Evolutionary conservation across 2,888 invertebrate genomes (phyloP), one percentile per base, ranked within the genome.

Genomic region (Papilio protenor): DNA sequence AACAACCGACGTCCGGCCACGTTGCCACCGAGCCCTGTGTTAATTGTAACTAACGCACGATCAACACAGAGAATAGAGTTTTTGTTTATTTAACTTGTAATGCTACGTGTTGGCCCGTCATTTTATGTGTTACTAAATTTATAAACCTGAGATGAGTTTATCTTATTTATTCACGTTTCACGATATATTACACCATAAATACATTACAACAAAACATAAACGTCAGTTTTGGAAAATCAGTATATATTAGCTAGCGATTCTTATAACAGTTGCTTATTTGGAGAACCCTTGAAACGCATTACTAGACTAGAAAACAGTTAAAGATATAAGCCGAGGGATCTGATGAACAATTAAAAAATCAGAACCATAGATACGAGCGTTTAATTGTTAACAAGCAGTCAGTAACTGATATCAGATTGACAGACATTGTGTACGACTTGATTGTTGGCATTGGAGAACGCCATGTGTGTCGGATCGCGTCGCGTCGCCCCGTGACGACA

Each of bases 1-100:
- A 93, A 94, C 91, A 92, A 87, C 90, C 83, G 83, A 89, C 92
- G 90, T 94, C 93, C 93, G 92, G 93, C 88, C 87, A 88, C 83
- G 93, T 88, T 87, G 88, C 84, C 87, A 86, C 87, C 85, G 86
- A 85, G 78, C 66, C 52, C 55, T 57, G 64, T 45, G 76, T 77
- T 79, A 80, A 81, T 77, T 80, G 77, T 77, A 75, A 47, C 33
- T 57, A 73, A 69, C 49, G 70, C 73, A 59, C 73, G 73, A 55
- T 57, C 52, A 61, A 73, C 73, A 52, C 45, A 72, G 69, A 40
- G 23, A 73, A 55, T 45, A 10, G 40, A 14, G 21, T 57, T 23
- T 69, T 55, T 72, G 55, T 77, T 77, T 77, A 70, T 70, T 74
- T 70, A 71, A 52, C 71, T 72, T 27, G 45, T 52, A 52, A 72